A percentile compares a stretch with the other conserved stretches of the same genome.
phyloP scores from a whole-genome alignment of 2,113 vertebrate genomes.

The Epinephelus moara region DNA sequence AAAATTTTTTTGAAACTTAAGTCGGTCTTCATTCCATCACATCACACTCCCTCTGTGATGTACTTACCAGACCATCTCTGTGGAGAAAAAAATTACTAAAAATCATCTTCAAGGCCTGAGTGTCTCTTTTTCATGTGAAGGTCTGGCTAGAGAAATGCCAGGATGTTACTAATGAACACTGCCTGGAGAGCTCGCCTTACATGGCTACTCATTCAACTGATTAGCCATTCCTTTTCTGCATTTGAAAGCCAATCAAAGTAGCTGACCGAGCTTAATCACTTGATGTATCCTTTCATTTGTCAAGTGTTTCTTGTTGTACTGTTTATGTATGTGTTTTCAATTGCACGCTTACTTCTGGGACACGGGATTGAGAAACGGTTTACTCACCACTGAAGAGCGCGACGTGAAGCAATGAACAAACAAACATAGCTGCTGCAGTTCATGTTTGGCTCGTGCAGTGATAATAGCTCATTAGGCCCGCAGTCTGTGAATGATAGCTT shows the following conservation, averaged over 20 bases:
- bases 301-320: background rate
- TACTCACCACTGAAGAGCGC: background rate
- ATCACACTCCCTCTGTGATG: slow-evolving; percentile 32
- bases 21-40: slow-evolving; percentile 16
- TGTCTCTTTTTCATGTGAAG: slow-evolving; percentile 49
- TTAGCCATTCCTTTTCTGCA: slow-evolving; percentile 76
- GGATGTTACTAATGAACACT: slow-evolving; percentile 75
- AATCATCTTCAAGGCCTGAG: slow-evolving; percentile 60
- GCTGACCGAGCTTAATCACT: slow-evolving; percentile 42
- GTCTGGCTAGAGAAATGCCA: slow-evolving; percentile 59
- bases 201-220: slow-evolving; percentile 57
- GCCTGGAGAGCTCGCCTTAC: slow-evolving; percentile 58
- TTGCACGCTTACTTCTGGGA: slow-evolving; percentile 7
- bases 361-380: slow-evolving; percentile 8
- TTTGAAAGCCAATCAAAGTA: slow-evolving; percentile 63
- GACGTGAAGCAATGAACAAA: slow-evolving; percentile 36
- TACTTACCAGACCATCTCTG: slow-evolving; percentile 21
- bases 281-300: slow-evolving; percentile 33
- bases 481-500: slow-evolving; percentile 44
- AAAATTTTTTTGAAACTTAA: background rate
- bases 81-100: slow-evolving; percentile 7
- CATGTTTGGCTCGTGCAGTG: slow-evolving; percentile 42
- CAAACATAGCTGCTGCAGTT: slow-evolving; percentile 26
- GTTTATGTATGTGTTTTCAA: slow-evolving; percentile 50
- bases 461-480: slow-evolving; percentile 64